Percentiles rank a stretch among this genome's conserved stretches.
Conservation (phyloP, 30 jellyfish, hydroid and myxozoan species). For the Hydra vulgaris region DNA sequence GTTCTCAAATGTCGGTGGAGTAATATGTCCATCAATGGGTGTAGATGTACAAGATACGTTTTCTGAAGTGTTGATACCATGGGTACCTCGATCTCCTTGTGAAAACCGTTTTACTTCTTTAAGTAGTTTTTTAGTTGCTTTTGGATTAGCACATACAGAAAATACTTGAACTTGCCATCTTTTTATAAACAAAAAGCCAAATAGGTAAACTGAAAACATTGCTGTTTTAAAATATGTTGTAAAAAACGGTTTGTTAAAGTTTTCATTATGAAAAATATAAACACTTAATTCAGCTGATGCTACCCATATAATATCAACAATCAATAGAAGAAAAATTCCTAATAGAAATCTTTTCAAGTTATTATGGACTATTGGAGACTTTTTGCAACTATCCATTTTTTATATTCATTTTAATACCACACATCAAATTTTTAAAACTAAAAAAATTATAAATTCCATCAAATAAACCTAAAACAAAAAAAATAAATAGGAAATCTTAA, state of each 20-base stretch:
- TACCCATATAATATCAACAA: slow-evolving; percentile 83
- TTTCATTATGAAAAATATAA: slow-evolving; percentile 48
- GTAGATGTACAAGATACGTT: slow-evolving; percentile 18
- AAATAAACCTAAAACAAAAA: no score
- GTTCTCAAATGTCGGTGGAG: slow-evolving; percentile 68
- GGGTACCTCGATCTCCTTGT: slow-evolving; percentile 2
- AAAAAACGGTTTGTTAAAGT: slow-evolving; percentile 88
- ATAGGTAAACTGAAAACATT: slow-evolving; percentile 46
- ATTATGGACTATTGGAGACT: not conserved
- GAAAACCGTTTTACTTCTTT: slow-evolving; percentile 23
- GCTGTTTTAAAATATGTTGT: slow-evolving; percentile 85
- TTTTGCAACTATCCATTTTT: not conserved
- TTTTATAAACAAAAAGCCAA: slow-evolving; percentile 67
- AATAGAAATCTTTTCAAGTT: slow-evolving; percentile 22
- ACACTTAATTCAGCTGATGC: slow-evolving; percentile 76
- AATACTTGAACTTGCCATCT: slow-evolving; percentile 74
- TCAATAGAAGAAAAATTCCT: slow-evolving; percentile 45
- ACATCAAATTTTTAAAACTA: no score
- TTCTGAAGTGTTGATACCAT: slow-evolving; percentile 1
- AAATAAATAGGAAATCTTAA: no score
- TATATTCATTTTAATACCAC: not conserved
- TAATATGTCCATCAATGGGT: slow-evolving; percentile 17
- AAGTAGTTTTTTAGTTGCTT: slow-evolving; percentile 5
- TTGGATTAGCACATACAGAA: slow-evolving; percentile 8
- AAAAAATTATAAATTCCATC: no score